Percentiles rank a stretch among this genome's conserved stretches.
phyloP scores from a whole-genome alignment of 2,797 vertebrate genomes.

The Dicrostonyx torquatus region DNA sequence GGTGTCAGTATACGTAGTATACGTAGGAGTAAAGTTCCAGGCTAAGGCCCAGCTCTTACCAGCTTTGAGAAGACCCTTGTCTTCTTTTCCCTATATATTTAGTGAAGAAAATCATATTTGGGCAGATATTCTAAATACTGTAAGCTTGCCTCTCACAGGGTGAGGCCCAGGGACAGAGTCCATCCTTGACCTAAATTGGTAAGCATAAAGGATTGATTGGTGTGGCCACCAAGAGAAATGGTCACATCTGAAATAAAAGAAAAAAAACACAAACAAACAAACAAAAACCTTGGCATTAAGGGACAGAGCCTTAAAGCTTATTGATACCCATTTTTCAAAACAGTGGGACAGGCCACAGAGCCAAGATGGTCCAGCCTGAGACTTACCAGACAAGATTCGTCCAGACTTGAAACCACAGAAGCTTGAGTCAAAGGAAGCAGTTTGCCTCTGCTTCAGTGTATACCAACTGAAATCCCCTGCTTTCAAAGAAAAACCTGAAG shows the following conservation, averaged over 20 bases:
- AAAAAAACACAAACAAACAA: not conserved
- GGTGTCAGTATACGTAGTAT: too few relatives aligned
- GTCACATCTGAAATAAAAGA: not conserved
- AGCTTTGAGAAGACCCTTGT: not conserved
- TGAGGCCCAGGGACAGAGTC: not conserved
- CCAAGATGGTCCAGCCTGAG: not conserved
- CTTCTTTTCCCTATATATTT: not conserved
- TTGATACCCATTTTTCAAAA: not conserved
- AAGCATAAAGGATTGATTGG: accelerated
- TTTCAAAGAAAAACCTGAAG: slow-evolving; percentile 8
- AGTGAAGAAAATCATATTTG: not conserved
- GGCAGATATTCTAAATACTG: not conserved
- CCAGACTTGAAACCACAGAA: not conserved
- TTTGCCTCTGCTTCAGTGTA: not conserved
- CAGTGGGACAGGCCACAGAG: not conserved
- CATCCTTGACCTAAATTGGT: not conserved
- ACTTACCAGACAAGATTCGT: not conserved
- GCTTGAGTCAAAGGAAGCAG: not conserved
- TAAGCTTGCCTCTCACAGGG: not conserved
- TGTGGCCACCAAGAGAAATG: not conserved
- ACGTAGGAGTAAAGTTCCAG: accelerated
- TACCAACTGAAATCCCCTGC: not conserved
- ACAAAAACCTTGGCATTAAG: not conserved
- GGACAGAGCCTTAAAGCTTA: not conserved
- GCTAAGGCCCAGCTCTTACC: not conserved